Evolutionary conservation across 2,888 invertebrate genomes (phyloP), one percentile per base, ranked within the genome.

Genomic region (Tipula unca): DNA sequence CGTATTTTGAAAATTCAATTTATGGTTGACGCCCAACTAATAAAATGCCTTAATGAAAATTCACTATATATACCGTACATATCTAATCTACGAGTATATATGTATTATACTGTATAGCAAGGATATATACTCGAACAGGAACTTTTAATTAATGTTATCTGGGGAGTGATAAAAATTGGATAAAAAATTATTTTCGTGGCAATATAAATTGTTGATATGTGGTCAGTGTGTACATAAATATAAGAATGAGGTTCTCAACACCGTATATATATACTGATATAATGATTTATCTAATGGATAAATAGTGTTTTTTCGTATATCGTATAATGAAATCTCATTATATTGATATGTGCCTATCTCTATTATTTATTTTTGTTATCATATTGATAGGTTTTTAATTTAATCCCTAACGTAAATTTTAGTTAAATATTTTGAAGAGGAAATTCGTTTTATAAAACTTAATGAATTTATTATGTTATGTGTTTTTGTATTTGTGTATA

Each of bases 381-480:
- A 69, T 8, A 69, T 25, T 69, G 69, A 69, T 69, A 3, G 69
- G 25, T 69, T 69, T 69, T n/a, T 69, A 25, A 69, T 69, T 69
- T 69, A 69, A 69, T 69, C 69, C 25, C 25, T 69, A 25, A 69
- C 69, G 69, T 69, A 69, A 69, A 69, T 69, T 69, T 69, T 69
- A 69, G 25, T 69, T 25, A 69, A 25, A 20, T 69, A 25, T 20
- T 69, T 69, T 69, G 8, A 69, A 69, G 69, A 25, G 69, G 25
- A 69, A 25, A 69, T 69, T 69, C 10, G 69, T 69, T 69, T 69
- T 69, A 13, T 69, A 20, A n/a, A 69, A 69, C 25, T 69, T 69
- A 69, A 69, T 69, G 69, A 69, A 69, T 69, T 69, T 69, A 69
- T 69, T 69, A 69, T 69, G 69, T 69, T 69, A n/a, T n/a, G n/a